Evolutionary conservation across 2,113 vertebrate species (phyloP).

Genomic region (Oreotragus oreotragus): DNA sequence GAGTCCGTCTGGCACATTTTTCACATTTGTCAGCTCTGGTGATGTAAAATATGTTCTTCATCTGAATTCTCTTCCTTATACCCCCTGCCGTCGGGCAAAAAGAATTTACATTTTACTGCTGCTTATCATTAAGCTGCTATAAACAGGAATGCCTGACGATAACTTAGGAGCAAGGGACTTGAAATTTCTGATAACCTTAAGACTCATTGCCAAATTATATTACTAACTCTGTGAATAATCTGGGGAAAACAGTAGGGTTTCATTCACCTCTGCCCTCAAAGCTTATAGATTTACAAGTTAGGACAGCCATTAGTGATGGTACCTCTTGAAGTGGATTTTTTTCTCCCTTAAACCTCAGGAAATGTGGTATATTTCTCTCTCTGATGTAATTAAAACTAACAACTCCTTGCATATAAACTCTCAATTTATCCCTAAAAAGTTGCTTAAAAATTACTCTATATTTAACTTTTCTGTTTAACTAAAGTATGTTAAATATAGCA

Average conservation of each 20-base stretch:
- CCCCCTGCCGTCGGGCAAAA: slow-evolving; percentile 35
- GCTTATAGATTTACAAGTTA: slow-evolving; percentile 65
- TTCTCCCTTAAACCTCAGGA: slow-evolving; percentile 60
- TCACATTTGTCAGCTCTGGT: slow-evolving; percentile 31
- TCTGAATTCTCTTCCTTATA: slow-evolving; percentile 54
- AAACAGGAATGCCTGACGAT: slow-evolving; percentile 65
- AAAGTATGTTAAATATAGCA: slow-evolving; percentile 32
- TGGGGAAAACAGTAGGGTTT: slow-evolving; percentile 59
- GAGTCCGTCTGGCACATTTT: slow-evolving; percentile 11
- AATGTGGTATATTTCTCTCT: slow-evolving; percentile 73
- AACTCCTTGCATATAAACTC: slow-evolving; percentile 45
- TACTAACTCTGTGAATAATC: slow-evolving; percentile 73
- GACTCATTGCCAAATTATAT: slow-evolving; percentile 72
- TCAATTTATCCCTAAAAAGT: slow-evolving; percentile 58
- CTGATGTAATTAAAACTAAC: slow-evolving; percentile 71
- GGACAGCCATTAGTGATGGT: slow-evolving; percentile 66
- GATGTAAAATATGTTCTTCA: slow-evolving; percentile 37
- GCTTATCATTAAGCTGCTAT: slow-evolving; percentile 69
- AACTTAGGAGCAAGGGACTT: slow-evolving; percentile 49
- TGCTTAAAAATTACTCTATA: slow-evolving; percentile 58
- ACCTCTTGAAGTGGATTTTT: slow-evolving; percentile 72
- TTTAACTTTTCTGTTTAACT: not conserved
- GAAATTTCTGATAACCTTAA: slow-evolving; percentile 78
- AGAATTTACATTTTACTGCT: slow-evolving; percentile 66
- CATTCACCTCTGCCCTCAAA: slow-evolving; percentile 72